These are phyloP conservation scores for Cyclina sinensis DNA, from an alignment of 1,140 invertebrate species.

Conservation along the genomic window DNA sequence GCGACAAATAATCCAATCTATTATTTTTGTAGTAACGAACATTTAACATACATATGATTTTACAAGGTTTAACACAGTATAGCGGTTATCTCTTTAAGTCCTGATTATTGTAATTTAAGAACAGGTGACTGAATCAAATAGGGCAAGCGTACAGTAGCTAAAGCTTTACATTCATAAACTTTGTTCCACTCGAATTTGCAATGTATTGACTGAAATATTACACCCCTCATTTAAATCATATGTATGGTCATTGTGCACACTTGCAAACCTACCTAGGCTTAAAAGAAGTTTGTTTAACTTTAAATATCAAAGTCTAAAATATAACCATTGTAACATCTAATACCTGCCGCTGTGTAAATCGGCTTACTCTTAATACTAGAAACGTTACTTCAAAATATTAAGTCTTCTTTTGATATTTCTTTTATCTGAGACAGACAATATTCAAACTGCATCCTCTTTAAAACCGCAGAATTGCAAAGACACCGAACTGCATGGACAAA, in stretches of 20 bases:
- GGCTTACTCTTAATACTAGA: no score
- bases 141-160: not conserved
- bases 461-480: no score
- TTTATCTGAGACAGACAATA: no score
- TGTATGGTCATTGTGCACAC: not conserved
- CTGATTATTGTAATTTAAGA: slow-evolving; percentile 17
- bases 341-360: no score
- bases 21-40: not conserved
- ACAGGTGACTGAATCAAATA: not conserved
- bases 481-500: no score
- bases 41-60: not conserved
- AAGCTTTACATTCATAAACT: slow-evolving; percentile 2
- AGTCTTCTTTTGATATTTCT: no score
- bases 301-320: no score
- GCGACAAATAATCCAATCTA: slow-evolving; percentile 27
- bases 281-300: no score
- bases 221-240: not conserved
- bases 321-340: no score
- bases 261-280: not conserved
- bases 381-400: no score
- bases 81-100: slow-evolving; percentile 9
- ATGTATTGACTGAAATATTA: not conserved
- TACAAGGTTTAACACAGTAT: not conserved
- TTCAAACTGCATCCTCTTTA: no score
- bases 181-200: not conserved